phyloP scores from a whole-genome alignment of 2,888 invertebrate species.

The Sesia apiformis region DNA sequence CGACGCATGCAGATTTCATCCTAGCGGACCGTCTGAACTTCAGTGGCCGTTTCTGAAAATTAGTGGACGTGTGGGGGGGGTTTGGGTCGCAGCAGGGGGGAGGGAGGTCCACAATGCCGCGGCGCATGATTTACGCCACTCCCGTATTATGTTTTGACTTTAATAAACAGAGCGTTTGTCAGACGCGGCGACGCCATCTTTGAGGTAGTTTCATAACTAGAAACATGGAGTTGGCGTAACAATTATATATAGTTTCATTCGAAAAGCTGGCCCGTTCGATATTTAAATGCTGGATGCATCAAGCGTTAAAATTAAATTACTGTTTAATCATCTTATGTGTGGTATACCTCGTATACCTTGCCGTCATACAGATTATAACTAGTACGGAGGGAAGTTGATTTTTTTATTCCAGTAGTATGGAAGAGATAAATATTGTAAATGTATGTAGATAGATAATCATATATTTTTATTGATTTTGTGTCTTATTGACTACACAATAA shows the following conservation, averaged over 20 bases:
- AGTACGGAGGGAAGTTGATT: too few species aligned
- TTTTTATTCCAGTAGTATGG: too few species aligned
- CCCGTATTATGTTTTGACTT: constrained; percentile 78
- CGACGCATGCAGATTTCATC: constrained; percentile 38
- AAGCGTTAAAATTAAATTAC: too few species aligned
- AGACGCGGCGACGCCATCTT: constrained; percentile 51
- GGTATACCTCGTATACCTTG: too few species aligned
- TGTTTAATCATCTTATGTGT: too few species aligned
- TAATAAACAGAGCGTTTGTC: constrained; percentile 75
- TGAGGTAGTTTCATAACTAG: constrained; percentile 7
- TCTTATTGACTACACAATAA: too few species aligned
- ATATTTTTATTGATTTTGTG: too few species aligned
- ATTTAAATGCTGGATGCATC: too few species aligned
- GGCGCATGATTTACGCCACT: constrained; percentile 77
- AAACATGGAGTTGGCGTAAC: background rate
- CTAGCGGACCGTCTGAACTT: constrained; percentile 41
- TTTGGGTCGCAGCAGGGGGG: constrained; percentile 18
- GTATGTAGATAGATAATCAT: too few species aligned
- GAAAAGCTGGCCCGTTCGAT: background rate
- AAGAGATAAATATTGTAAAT: too few species aligned
- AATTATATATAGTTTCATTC: background rate
- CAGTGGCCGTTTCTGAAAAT: constrained; percentile 67
- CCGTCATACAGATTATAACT: too few species aligned
- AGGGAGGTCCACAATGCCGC: constrained; percentile 28
- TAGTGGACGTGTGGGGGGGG: constrained; percentile 47